Conservation (phyloP, 2,888 invertebrate genomes). For the Hydriomena furcata region DNA sequence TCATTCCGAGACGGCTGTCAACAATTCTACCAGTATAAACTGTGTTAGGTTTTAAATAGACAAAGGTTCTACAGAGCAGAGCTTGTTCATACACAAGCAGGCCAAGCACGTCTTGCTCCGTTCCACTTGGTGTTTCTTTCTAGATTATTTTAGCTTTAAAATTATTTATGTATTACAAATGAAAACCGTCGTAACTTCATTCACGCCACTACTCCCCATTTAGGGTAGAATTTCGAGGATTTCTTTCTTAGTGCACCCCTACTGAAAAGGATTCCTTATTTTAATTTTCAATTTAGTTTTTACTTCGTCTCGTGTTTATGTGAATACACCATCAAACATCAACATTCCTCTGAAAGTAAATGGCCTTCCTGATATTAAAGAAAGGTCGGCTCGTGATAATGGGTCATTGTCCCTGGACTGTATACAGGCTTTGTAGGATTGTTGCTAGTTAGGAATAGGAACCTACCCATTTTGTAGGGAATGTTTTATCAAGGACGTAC, state of each 20-base stretch:
- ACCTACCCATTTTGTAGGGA: too few relatives aligned
- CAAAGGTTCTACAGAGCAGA: conserved; percentile 5
- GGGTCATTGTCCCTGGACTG: conserved; percentile 8
- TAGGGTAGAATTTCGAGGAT: too few relatives aligned
- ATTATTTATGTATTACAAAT: too few relatives aligned
- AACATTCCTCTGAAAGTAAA: conserved; percentile 27
- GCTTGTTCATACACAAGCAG: not conserved
- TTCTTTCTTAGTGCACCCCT: too few relatives aligned
- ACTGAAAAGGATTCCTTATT: too few relatives aligned
- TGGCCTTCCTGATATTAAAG: conserved; percentile 12
- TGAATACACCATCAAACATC: not conserved
- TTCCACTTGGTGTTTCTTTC: too few relatives aligned
- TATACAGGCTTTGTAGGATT: conserved; percentile 4
- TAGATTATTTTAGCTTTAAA: too few relatives aligned
- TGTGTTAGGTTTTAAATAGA: conserved; percentile 12
- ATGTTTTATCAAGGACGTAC: too few relatives aligned
- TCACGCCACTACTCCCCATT: too few relatives aligned
- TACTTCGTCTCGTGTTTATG: not conserved
- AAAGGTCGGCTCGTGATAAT: conserved; percentile 8
- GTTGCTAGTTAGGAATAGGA: too few relatives aligned
- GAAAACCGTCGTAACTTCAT: too few relatives aligned
- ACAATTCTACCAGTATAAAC: conserved; percentile 39
- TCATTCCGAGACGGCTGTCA: conserved; percentile 46
- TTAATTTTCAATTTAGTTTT: not conserved
- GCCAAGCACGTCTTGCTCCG: not conserved